Conservation (phyloP, 2,888 invertebrate species). For the Vesta saturnalis region DNA sequence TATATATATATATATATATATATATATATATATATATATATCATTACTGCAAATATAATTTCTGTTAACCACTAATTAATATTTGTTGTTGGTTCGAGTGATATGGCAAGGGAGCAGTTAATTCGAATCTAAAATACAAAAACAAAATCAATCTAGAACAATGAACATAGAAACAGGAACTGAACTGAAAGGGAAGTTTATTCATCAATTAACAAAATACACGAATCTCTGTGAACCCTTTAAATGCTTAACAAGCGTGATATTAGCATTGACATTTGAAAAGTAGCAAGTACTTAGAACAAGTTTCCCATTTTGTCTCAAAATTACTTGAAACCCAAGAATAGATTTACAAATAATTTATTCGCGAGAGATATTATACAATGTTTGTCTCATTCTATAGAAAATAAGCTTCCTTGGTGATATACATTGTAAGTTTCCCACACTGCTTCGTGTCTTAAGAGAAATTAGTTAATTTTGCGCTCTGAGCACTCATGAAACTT, state of each 20-base stretch:
- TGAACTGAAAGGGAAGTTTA: slow-evolving; percentile 9
- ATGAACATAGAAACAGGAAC: neutral
- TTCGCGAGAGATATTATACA: slow-evolving; percentile 29
- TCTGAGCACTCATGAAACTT: slow-evolving; percentile 51
- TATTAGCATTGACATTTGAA: slow-evolving; percentile 21
- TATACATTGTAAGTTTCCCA: slow-evolving; percentile 52
- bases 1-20: no score
- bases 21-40: no score
- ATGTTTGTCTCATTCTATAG: slow-evolving; percentile 48
- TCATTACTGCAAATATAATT: no score
- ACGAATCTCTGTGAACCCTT: slow-evolving; percentile 1
- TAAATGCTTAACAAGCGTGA: slow-evolving; percentile 1
- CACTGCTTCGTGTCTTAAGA: slow-evolving; percentile 51
- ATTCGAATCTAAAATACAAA: no score
- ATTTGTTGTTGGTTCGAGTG: no score
- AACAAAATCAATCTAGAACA: slow-evolving; percentile 2
- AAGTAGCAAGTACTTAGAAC: slow-evolving; percentile 11
- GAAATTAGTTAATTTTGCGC: slow-evolving; percentile 55
- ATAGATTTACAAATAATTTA: slow-evolving; percentile 33
- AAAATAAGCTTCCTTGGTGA: slow-evolving; percentile 51
- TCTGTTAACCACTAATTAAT: no score
- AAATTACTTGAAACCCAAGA: slow-evolving; percentile 24
- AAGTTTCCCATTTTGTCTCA: slow-evolving; percentile 20
- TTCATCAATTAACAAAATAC: slow-evolving; percentile 14
- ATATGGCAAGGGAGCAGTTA: no score